These are phyloP conservation scores for Julus scandinavius DNA, from an alignment of 2,888 invertebrate species.

Conservation along the genomic window DNA sequence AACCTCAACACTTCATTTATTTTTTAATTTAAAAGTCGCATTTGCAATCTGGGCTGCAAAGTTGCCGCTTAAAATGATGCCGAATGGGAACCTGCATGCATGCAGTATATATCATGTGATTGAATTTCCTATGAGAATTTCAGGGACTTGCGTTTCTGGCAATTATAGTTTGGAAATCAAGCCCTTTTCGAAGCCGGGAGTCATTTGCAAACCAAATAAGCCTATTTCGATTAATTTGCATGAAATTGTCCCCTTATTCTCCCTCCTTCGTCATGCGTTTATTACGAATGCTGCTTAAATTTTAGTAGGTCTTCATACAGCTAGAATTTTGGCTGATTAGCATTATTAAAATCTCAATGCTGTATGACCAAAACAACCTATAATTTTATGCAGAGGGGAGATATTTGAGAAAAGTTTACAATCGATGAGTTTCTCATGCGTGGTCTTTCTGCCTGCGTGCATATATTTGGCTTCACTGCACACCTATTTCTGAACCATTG, in stretches of 20 bases:
- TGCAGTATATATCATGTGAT: neutral
- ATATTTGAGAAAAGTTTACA: neutral
- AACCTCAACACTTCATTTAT: neutral
- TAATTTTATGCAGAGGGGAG: neutral
- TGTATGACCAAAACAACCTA: neutral
- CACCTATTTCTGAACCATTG: no score
- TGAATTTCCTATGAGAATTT: neutral
- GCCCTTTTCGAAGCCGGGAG: neutral
- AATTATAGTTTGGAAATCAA: neutral
- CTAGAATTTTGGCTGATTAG: neutral
- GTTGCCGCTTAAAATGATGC: neutral
- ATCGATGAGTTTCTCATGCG: neutral
- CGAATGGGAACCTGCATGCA: neutral
- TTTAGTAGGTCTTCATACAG: neutral
- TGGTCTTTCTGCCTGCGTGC: neutral
- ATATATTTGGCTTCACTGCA: neutral
- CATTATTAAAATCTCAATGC: slow-evolving; percentile 2
- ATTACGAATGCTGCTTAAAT: neutral
- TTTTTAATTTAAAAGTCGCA: neutral
- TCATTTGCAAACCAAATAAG: slow-evolving; percentile 24
- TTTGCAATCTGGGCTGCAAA: slow-evolving; percentile 16
- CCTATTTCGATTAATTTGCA: slow-evolving; percentile 8
- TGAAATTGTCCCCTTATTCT: neutral
- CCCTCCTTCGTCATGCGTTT: neutral
- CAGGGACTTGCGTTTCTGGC: neutral